Conservation (phyloP, 2,888 invertebrate genomes). For the Nemotelus pantherinus region DNA sequence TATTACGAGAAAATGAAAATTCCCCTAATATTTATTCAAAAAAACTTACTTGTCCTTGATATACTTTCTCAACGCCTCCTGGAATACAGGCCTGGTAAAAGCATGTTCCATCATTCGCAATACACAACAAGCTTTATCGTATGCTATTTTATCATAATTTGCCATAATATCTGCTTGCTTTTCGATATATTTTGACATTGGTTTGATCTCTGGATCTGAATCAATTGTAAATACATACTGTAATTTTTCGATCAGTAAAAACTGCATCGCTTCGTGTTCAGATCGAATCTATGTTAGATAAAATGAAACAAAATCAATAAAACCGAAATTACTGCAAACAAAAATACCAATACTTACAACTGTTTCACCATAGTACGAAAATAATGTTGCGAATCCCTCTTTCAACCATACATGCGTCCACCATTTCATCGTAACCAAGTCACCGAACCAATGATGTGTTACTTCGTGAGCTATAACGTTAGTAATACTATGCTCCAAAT, state of each 20-base stretch:
- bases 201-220: slow-evolving; percentile 78
- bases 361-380: slow-evolving; percentile 45
- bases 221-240: slow-evolving; percentile 52
- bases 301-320: slow-evolving; percentile 52
- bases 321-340: neutral
- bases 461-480: slow-evolving; percentile 66
- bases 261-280: slow-evolving; percentile 77
- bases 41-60: slow-evolving; percentile 40
- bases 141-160: slow-evolving; percentile 85
- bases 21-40: no score
- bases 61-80: slow-evolving; percentile 43
- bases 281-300: slow-evolving; percentile 61
- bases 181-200: slow-evolving; percentile 82
- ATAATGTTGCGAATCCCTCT: slow-evolving; percentile 74
- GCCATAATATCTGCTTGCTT: slow-evolving; percentile 84
- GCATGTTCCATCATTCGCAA: slow-evolving; percentile 50
- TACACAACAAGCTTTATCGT: slow-evolving; percentile 71
- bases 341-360: slow-evolving; percentile 30
- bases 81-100: slow-evolving; percentile 27
- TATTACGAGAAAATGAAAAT: no score
- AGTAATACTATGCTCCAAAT: slow-evolving; percentile 19
- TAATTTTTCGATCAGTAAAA: slow-evolving; percentile 74
- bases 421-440: slow-evolving; percentile 72
- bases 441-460: slow-evolving; percentile 79
- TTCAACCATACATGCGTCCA: slow-evolving; percentile 76